Evolutionary conservation across 1,140 invertebrate genomes (phyloP).

Genomic region (Drosophila tristis): DNA sequence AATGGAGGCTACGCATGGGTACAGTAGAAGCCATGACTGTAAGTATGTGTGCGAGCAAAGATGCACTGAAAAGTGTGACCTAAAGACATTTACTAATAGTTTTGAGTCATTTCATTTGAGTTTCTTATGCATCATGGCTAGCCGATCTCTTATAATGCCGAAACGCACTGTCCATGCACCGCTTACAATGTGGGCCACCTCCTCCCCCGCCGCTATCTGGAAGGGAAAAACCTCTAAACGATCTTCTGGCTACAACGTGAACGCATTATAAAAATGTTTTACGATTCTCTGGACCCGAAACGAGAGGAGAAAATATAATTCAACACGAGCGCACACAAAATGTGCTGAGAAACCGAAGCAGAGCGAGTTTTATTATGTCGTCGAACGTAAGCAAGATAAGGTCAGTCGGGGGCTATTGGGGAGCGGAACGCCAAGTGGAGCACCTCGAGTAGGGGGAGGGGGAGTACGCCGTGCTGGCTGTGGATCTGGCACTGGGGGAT

Average conservation of each 20-base stretch:
- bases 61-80: no score
- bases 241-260: conserved; percentile 51
- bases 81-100: no score
- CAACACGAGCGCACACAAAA: conserved; percentile 15
- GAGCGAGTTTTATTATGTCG: conserved; percentile 77
- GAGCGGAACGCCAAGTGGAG: not conserved
- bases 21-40: conserved; percentile 27
- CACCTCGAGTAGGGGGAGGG: not conserved
- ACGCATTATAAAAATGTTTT: conserved; percentile 79
- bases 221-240: conserved; percentile 35
- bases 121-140: no score
- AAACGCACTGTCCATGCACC: conserved; percentile 2
- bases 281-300: conserved; percentile 59
- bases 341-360: conserved; percentile 44
- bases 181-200: conserved; percentile 19
- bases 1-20: conserved; percentile 17
- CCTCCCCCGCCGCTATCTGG: not conserved
- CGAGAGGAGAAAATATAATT: conserved; percentile 23
- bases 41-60: not conserved
- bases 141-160: no score
- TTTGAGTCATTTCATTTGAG: no score
- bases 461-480: not conserved
- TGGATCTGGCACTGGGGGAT: conserved; percentile 13
- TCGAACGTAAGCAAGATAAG: conserved; percentile 55
- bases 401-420: conserved; percentile 18